Base-by-base conservation (phyloP, 2,888 invertebrate genomes). In the Phalera bucephala region DNA sequence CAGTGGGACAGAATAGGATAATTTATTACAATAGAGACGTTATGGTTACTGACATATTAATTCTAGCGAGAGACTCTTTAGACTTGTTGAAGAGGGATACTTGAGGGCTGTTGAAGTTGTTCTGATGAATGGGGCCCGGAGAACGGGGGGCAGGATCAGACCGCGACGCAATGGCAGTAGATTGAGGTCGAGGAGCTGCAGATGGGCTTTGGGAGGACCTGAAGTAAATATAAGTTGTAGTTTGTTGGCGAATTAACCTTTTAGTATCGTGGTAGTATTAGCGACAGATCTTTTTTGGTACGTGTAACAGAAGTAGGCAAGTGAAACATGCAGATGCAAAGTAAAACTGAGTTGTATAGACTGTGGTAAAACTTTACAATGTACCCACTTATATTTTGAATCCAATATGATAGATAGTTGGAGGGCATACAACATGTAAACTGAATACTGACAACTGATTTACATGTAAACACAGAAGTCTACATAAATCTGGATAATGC, bases 41-140 rank as follows among this genome's bases (percentile, higher is more conserved):
- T n/a, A n/a, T n/a, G 3, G 17, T 12, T 21, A 42, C 75, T 71
- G 39, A 89, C 89, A 88, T 82, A 37, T 81, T 84, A 3, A 59
- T 54, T 47, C 61, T 79, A 4, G 86, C 86, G 2, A 85, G 55
- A 0, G 78, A 73, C 21, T 89, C 88, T 46, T 88, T 89, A 13
- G 88, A 89, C 30, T 80, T 75, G 48, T 85, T 78, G 52, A 87
- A 89, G n/a, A 89, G 68, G 0, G 87, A 87, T 36, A 80, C 80
- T 38, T 72, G 72, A 0, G 86, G 83, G 34, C 80, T 85, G 32
- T 45, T 47, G 8, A 62, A 33, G 35, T 65, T 71, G 33, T 69
- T 70, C 9, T 64, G 67, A 0, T 65, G 47, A 11, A 52, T 12
- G 0, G 52, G 48, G 0, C 36, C 37, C 5, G 48, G 41, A 2